Evolutionary conservation across 2,797 vertebrate genomes (phyloP).

Genomic region (Micrastur ruficollis): DNA sequence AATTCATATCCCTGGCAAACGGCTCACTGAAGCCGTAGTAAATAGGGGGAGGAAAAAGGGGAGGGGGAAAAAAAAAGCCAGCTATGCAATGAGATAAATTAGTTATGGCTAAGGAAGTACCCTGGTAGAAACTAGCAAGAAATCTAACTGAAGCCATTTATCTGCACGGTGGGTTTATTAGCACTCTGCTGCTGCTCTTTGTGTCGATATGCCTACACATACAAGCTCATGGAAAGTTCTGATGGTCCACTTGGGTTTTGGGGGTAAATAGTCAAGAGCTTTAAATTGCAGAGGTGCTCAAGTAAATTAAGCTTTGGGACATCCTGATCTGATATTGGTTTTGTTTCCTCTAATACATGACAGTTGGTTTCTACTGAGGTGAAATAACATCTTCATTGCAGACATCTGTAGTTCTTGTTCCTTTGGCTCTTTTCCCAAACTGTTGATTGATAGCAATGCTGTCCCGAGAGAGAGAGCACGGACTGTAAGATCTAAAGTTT

Average conservation of each 20-base stretch:
- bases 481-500: background rate
- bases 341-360: background rate
- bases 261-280: background rate
- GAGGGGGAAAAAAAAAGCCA: background rate
- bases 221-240: background rate
- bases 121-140: constrained; percentile 63
- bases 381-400: background rate
- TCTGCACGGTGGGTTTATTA: constrained; percentile 56
- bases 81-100: constrained; percentile 45
- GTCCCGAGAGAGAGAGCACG: fast-evolving
- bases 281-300: background rate
- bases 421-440: background rate
- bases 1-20: background rate
- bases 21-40: background rate
- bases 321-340: background rate
- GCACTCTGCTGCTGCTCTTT: constrained; percentile 22
- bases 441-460: background rate
- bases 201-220: background rate
- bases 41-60: background rate
- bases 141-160: constrained; percentile 65
- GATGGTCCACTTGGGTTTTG: background rate
- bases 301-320: background rate
- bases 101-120: constrained; percentile 55
- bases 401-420: background rate
- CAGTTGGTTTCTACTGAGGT: background rate